Conservation (phyloP, 2,888 invertebrate species). For the Seira musarum region DNA sequence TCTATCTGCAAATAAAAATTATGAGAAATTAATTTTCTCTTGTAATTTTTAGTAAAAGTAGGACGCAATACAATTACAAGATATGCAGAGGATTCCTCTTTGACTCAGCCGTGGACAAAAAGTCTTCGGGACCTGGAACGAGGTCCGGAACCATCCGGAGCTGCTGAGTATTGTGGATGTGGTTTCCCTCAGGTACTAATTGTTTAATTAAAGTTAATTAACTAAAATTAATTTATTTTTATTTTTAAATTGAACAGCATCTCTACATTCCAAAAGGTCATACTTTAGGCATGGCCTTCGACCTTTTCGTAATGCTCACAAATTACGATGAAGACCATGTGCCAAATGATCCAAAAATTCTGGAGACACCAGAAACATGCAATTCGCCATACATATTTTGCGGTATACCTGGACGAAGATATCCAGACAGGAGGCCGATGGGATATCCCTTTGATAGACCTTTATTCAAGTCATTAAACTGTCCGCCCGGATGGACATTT, state of each 20-base stretch:
- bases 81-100: conserved; percentile 23
- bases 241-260: conserved; percentile 72
- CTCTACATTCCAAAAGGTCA: conserved; percentile 84
- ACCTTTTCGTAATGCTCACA: conserved; percentile 64
- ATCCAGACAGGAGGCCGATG: conserved; percentile 55
- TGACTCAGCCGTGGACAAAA: conserved; percentile 44
- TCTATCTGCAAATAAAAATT: conserved; percentile 28
- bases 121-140: conserved; percentile 20
- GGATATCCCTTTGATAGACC: conserved; percentile 51
- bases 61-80: conserved; percentile 47
- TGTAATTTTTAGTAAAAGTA: conserved; percentile 16
- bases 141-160: not conserved
- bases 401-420: conserved; percentile 43
- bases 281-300: conserved; percentile 74
- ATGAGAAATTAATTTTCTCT: conserved; percentile 21
- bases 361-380: conserved; percentile 40
- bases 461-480: too few relatives aligned
- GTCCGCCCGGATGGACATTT: too few relatives aligned
- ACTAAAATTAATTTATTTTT: conserved; percentile 7
- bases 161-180: conserved; percentile 51
- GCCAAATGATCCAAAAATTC: conserved; percentile 12
- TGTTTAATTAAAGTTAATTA: too few relatives aligned
- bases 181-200: too few relatives aligned
- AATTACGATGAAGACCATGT: conserved; percentile 60
- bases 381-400: conserved; percentile 51